phyloP scores from a whole-genome alignment of 2,888 invertebrate genomes.

The Ligdia adustata region DNA sequence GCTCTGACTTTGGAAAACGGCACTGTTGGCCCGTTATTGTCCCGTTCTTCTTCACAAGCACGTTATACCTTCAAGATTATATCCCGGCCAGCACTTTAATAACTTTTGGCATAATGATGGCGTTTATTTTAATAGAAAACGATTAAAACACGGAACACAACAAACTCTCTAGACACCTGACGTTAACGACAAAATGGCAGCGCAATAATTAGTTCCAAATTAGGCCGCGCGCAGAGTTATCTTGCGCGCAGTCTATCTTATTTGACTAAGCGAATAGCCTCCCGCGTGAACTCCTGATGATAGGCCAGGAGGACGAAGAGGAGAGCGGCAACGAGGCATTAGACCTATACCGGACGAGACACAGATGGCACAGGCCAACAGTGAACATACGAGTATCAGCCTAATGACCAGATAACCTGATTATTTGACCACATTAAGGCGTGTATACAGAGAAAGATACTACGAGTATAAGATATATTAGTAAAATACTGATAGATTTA shows the following conservation, averaged over 20 bases:
- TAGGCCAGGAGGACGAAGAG: too few species aligned
- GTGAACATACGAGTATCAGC: too few species aligned
- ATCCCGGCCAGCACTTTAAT: conserved; percentile 22
- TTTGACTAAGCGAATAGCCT: too few species aligned
- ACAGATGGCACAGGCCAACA: too few species aligned
- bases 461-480: too few species aligned
- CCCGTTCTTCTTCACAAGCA: conserved; percentile 21
- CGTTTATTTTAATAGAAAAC: conserved; percentile 4
- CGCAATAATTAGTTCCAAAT: conserved; percentile 6
- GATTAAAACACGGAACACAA: conserved; percentile 2
- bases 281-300: too few species aligned
- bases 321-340: too few species aligned
- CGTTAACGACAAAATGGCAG: conserved; percentile 6
- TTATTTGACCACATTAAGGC: too few species aligned
- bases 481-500: too few species aligned
- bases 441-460: too few species aligned
- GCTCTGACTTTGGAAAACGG: conserved; percentile 15
- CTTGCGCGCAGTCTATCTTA: conserved; percentile 2
- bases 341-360: too few species aligned
- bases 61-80: conserved; percentile 22
- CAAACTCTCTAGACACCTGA: conserved; percentile 3
- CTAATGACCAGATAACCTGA: too few species aligned
- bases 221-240: conserved; percentile 10
- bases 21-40: conserved; percentile 11
- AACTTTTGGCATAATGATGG: conserved; percentile 16